Percentiles rank a stretch among this genome's conserved stretches.
These are phyloP conservation scores for Oeneis ivallda DNA, from an alignment of 2,888 invertebrate species.

Conservation along the genomic window DNA sequence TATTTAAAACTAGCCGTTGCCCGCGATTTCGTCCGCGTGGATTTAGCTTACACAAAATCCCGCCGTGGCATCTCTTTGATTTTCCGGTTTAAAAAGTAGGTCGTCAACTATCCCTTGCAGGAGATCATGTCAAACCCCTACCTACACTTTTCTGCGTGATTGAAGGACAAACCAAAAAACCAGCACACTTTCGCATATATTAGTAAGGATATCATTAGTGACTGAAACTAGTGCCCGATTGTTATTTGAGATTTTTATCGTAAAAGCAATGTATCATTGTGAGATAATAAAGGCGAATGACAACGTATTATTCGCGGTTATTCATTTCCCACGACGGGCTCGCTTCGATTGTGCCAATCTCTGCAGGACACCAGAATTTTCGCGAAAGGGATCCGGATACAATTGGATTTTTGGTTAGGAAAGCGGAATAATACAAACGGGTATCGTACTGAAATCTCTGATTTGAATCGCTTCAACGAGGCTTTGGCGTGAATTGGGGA, in stretches of 20 bases:
- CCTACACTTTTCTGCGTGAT: too few relatives aligned
- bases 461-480: conserved; percentile 77
- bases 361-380: conserved; percentile 74
- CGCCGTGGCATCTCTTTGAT: too few relatives aligned
- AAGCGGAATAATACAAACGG: conserved; percentile 81
- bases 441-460: conserved; percentile 79
- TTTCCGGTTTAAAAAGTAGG: too few relatives aligned
- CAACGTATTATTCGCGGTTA: conserved; percentile 79
- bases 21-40: too few relatives aligned
- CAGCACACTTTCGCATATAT: too few relatives aligned
- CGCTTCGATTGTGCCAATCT: conserved; percentile 75
- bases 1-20: conserved; percentile 71
- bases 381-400: conserved; percentile 73
- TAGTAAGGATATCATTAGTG: conserved; percentile 49
- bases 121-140: too few relatives aligned
- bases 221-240: conserved; percentile 60
- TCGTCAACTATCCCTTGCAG: too few relatives aligned
- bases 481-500: conserved; percentile 72
- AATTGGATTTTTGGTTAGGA: conserved; percentile 81
- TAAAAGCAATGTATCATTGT: conserved; percentile 79
- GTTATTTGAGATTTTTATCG: conserved; percentile 76
- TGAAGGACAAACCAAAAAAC: too few relatives aligned
- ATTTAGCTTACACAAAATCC: too few relatives aligned
- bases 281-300: conserved; percentile 80
- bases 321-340: conserved; percentile 60